phyloP scores from a whole-genome alignment of 2,113 vertebrate genomes.

The Lagopus leucura region DNA sequence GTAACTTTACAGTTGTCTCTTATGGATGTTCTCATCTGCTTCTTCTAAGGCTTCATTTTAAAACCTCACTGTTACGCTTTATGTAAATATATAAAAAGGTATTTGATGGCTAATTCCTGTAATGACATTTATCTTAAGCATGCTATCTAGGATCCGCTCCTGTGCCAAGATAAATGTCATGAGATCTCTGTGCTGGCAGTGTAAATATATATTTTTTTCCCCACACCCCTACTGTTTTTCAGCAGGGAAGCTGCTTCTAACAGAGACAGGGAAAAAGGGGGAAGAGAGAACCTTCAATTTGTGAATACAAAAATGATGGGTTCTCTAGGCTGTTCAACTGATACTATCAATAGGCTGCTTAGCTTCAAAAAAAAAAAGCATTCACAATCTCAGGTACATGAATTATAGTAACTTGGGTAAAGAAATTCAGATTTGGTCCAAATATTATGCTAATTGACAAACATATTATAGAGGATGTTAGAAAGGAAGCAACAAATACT shows the following conservation, averaged over 20 bases:
- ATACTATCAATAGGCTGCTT: background rate
- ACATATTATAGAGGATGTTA: rapidly evolving
- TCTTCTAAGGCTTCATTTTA: background rate
- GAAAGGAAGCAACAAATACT: background rate
- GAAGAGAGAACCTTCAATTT: background rate
- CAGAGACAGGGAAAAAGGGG: background rate
- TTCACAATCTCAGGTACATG: background rate
- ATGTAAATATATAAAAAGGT: slow-evolving; percentile 65
- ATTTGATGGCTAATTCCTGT: slow-evolving; percentile 47
- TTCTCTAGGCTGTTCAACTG: background rate
- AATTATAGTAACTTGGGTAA: background rate
- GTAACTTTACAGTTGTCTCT: background rate
- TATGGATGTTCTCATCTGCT: background rate
- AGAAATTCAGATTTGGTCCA: background rate
- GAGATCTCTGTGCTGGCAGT: background rate
- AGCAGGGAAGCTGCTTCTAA: background rate
- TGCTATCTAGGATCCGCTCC: slow-evolving; percentile 42
- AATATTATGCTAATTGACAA: background rate
- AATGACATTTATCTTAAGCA: slow-evolving; percentile 57
- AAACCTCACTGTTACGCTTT: slow-evolving; percentile 50
- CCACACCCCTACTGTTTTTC: slow-evolving; percentile 42
- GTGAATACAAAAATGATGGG: background rate
- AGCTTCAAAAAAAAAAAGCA: background rate
- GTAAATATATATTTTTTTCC: slow-evolving; percentile 35
- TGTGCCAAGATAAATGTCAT: slow-evolving; percentile 60